Evolutionary conservation across 2,888 invertebrate genomes (phyloP), one percentile per base, ranked within the genome.

Genomic region (Bedellia somnulentella): DNA sequence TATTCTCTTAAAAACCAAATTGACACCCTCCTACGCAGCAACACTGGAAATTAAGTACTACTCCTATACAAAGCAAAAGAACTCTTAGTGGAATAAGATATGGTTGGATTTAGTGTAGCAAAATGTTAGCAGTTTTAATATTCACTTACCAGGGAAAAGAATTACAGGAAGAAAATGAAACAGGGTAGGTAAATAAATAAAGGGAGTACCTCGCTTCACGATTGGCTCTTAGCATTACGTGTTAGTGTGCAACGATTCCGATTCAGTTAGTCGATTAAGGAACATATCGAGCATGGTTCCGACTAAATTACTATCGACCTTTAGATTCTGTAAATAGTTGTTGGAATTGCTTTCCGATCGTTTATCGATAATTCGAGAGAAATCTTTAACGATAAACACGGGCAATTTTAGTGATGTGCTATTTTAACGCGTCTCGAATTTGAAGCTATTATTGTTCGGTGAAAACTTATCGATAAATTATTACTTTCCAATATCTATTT

Each of bases 151-250:
- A 54, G 60, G 61, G 62, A 61, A 71, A 67, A 67, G 70, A 71
- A 75, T 73, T 71, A 68, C 68, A 50, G 49, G 52, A 57, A 63
- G 67, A 61, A 67, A 68, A 73, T 71, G 66, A 70, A 64, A 60
- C 62, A 64, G 56, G 58, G 57, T 41, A 47, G 49, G 55, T 71
- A 55, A 71, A 71, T 75, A 73, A 73, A 63, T 70, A 66, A 70
- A 50, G 46, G 37, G 40, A 43, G 44, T 52, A 49, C 44, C 46
- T 52, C 52, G 27, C 22, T 27, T 26, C 26, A 26, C 15, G 11
- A 26, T 8, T 9, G 14, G 4, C 33, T 36, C 46, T 47, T 46
- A 36, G 56, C 62, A 62, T 62, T 60, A 62, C 58, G 70, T 67
- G 73, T 66, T 59, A 59, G 57, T 52, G 61, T 52, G 55, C 49